Evolutionary conservation across 2,888 invertebrate species (phyloP).

Genomic region (Agonopterix alstromeriana): DNA sequence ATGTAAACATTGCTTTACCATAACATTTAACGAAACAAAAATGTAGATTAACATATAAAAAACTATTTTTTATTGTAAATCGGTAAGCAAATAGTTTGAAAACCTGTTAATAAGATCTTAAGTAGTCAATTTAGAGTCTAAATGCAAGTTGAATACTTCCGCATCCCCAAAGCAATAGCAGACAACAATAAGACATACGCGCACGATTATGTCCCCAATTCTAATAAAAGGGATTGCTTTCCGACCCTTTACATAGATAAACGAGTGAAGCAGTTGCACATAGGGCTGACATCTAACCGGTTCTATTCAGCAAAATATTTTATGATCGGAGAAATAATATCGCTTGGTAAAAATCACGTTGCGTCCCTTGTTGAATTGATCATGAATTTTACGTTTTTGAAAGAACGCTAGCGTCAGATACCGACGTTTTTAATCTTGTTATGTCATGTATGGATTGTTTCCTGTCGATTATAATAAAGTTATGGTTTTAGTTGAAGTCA

Average conservation of each 20-base stretch:
- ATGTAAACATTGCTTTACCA: background rate
- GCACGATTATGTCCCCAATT: constrained; percentile 57
- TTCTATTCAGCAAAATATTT: background rate
- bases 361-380: too few relatives aligned
- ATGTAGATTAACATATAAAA: background rate
- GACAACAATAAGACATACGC: constrained; percentile 59
- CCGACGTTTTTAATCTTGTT: too few relatives aligned
- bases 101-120: constrained; percentile 31
- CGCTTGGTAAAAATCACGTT: too few relatives aligned
- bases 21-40: background rate
- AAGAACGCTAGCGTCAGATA: too few relatives aligned
- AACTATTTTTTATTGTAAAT: background rate
- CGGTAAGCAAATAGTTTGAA: background rate
- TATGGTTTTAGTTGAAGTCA: too few relatives aligned
- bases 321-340: too few relatives aligned
- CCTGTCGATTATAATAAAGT: too few relatives aligned
- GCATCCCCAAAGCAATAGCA: constrained; percentile 44
- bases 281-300: constrained; percentile 4
- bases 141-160: constrained; percentile 46
- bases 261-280: constrained; percentile 52
- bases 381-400: too few relatives aligned
- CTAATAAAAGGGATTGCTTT: constrained; percentile 65
- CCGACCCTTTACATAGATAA: constrained; percentile 67
- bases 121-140: constrained; percentile 42
- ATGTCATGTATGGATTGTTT: too few relatives aligned